A percentile compares a stretch with the other conserved stretches of the same genome.
Evolutionary conservation across 1,140 invertebrate genomes (phyloP).

Genomic region (Lepidotrigona ventralis): DNA sequence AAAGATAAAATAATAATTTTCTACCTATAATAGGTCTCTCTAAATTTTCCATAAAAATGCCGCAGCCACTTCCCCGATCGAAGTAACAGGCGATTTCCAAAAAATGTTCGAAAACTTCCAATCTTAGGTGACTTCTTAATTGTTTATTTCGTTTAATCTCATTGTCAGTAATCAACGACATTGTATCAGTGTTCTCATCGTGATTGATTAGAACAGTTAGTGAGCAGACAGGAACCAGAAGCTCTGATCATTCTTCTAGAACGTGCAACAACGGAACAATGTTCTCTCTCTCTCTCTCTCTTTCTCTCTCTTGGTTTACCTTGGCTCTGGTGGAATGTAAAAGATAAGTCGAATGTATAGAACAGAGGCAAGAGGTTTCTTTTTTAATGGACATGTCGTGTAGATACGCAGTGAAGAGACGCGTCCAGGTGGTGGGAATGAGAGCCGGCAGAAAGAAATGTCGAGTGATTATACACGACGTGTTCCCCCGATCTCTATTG

Average conservation of each 20-base stretch:
- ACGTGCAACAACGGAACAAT: conserved; percentile 6
- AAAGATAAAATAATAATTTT: too few relatives aligned
- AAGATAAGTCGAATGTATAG: conserved; percentile 52
- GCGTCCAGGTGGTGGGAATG: background rate
- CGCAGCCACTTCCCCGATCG: too few relatives aligned
- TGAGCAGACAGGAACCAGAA: background rate
- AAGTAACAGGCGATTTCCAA: too few relatives aligned
- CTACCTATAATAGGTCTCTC: background rate
- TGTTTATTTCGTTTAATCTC: too few relatives aligned
- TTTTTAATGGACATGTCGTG: conserved; percentile 30
- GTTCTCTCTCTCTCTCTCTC: background rate
- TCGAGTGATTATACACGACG: background rate
- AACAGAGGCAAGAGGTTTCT: conserved; percentile 20
- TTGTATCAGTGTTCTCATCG: background rate
- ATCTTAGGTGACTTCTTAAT: background rate
- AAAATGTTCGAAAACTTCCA: too few relatives aligned
- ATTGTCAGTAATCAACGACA: background rate
- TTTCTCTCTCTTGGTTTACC: conserved; percentile 52
- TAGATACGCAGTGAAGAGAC: background rate
- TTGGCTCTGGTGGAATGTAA: conserved; percentile 67
- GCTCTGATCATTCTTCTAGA: background rate
- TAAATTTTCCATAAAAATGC: too few relatives aligned
- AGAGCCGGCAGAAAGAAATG: background rate
- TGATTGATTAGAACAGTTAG: background rate
- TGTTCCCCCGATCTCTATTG: background rate